Conservation (phyloP, 2,888 invertebrate species). For the Halictus quadricinctus region DNA sequence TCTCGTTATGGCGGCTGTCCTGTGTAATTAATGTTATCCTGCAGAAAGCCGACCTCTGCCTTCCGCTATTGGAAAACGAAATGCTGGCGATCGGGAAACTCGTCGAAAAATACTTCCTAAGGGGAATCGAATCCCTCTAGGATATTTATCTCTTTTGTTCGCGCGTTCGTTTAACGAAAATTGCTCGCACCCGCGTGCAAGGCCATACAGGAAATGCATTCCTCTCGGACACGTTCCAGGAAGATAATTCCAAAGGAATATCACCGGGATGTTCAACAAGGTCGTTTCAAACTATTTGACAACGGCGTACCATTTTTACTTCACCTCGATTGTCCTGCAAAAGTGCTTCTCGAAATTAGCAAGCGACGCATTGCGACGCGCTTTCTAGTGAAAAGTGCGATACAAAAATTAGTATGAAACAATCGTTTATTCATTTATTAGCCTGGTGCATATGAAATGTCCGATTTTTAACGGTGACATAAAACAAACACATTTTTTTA, state of each 20-base stretch:
- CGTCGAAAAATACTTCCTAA: conserved; percentile 25
- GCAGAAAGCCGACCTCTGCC: conserved; percentile 30
- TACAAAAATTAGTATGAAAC: background rate
- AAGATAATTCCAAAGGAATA: background rate
- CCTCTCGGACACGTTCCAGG: background rate
- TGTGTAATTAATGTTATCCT: conserved; percentile 53
- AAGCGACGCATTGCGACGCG: background rate
- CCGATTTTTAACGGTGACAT: too few species aligned
- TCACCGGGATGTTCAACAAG: background rate
- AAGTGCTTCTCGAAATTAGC: background rate
- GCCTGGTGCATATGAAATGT: too few species aligned
- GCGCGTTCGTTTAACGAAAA: background rate
- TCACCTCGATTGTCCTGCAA: background rate
- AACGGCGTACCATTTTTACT: background rate
- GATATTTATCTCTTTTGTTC: conserved; percentile 5
- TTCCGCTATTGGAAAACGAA: conserved; percentile 34
- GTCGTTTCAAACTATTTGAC: background rate
- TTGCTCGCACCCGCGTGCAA: background rate
- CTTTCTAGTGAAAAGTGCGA: background rate
- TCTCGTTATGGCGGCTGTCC: conserved; percentile 49
- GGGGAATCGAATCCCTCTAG: background rate
- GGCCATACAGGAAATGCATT: too few species aligned
- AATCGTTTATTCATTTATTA: too few species aligned
- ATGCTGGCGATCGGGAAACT: conserved; percentile 25
- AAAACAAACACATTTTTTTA: too few species aligned